Evolutionary conservation across 2,888 invertebrate species (phyloP).

Genomic region (Apamea anceps): DNA sequence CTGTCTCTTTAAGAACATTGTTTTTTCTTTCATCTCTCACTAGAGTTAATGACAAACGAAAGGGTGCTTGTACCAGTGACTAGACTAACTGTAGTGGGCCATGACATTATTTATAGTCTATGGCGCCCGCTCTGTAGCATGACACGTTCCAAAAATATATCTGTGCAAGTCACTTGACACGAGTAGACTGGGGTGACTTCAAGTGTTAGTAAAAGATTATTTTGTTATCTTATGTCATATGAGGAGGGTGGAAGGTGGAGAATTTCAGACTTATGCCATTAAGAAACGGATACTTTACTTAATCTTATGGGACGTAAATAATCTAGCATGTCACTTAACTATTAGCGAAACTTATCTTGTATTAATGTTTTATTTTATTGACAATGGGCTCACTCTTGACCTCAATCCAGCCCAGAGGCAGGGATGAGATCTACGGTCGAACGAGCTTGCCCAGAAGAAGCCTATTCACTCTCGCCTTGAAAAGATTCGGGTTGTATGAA

Average conservation of each 20-base stretch:
- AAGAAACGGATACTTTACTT: background rate
- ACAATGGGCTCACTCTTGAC: no score
- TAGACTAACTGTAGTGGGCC: slow-evolving; percentile 4
- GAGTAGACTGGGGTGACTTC: background rate
- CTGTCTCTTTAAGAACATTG: background rate
- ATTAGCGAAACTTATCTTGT: background rate
- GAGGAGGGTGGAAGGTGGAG: background rate
- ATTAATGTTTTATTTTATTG: no score
- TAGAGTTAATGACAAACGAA: slow-evolving; percentile 24
- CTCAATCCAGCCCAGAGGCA: no score
- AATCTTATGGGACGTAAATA: slow-evolving; percentile 1
- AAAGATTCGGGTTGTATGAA: no score
- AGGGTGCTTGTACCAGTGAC: slow-evolving; percentile 16
- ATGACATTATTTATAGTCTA: slow-evolving; percentile 35
- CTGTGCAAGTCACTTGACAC: slow-evolving; percentile 27
- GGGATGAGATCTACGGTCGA: no score
- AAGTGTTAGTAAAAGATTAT: slow-evolving; percentile 5
- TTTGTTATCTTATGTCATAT: background rate
- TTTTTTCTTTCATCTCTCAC: slow-evolving; percentile 14
- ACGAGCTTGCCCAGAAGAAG: no score
- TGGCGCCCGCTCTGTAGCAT: background rate
- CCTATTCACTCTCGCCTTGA: no score
- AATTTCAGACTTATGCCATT: background rate
- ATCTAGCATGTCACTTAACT: background rate
- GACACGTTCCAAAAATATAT: slow-evolving; percentile 27